Percentiles rank a stretch among this genome's conserved stretches.
Conservation (phyloP, 2,797 vertebrate species). For the Propithecus perrieri region DNA sequence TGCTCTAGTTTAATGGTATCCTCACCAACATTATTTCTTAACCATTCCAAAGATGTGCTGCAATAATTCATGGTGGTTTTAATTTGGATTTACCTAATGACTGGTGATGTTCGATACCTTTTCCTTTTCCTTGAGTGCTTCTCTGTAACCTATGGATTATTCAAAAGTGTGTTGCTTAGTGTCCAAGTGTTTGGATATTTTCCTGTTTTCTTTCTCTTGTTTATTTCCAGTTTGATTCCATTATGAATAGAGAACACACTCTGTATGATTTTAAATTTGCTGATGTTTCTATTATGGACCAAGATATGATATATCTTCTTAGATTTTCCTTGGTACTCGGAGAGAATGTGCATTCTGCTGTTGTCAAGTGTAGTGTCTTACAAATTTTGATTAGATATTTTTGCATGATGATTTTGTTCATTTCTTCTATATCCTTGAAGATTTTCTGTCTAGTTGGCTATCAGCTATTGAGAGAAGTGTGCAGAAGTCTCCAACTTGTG, state of each 20-base stretch:
- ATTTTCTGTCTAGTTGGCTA: not conserved
- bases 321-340: not conserved
- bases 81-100: not conserved
- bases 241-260: not conserved
- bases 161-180: not conserved
- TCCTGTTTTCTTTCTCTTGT: not conserved
- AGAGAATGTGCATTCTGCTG: not conserved
- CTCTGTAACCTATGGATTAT: not conserved
- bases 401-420: not conserved
- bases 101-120: not conserved
- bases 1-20: not conserved
- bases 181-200: not conserved
- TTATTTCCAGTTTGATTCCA: not conserved
- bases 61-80: not conserved
- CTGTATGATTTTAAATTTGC: not conserved
- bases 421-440: not conserved
- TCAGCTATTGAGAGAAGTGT: not conserved
- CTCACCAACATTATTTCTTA: not conserved
- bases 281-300: not conserved
- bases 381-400: not conserved
- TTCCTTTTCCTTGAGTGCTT: not conserved
- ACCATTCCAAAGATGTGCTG: not conserved
- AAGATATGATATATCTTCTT: not conserved
- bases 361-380: not conserved
- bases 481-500: not conserved